A percentile compares a stretch with the other conserved stretches of the same genome.
phyloP scores from a whole-genome alignment of 2,888 invertebrate species.

The Hirtodrosophila duncani region DNA sequence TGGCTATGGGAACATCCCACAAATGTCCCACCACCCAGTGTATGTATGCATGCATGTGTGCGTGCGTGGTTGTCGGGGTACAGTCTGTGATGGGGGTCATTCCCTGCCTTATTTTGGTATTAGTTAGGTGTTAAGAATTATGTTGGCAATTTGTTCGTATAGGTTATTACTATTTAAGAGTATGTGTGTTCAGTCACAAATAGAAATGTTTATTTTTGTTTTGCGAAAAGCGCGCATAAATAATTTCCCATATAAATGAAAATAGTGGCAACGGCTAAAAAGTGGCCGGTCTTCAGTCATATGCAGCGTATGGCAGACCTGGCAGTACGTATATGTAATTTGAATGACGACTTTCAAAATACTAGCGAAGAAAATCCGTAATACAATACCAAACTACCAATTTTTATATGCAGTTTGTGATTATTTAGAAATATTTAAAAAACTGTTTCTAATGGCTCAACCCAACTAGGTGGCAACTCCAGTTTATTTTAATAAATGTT shows the following conservation, averaged over 20 bases:
- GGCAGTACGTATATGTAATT: too few species aligned
- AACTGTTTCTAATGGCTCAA: too few species aligned
- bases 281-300: conserved; percentile 8
- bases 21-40: conserved; percentile 19
- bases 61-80: conserved; percentile 33
- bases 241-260: conserved; percentile 29
- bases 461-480: too few species aligned
- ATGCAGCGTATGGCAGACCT: too few species aligned
- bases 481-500: too few species aligned
- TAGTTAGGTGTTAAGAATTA: background rate
- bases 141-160: background rate
- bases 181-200: too few species aligned
- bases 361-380: too few species aligned
- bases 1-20: conserved; percentile 40
- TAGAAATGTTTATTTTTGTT: background rate
- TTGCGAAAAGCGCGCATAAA: conserved; percentile 27
- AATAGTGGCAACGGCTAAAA: background rate
- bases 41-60: conserved; percentile 1
- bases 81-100: conserved; percentile 20
- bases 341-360: too few species aligned
- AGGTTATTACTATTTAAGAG: background rate
- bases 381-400: too few species aligned
- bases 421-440: too few species aligned
- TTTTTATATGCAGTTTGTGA: too few species aligned
- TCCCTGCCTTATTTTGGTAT: too few species aligned